phyloP scores from a whole-genome alignment of 1,140 invertebrate species.

The Trichonephila inaurata region DNA sequence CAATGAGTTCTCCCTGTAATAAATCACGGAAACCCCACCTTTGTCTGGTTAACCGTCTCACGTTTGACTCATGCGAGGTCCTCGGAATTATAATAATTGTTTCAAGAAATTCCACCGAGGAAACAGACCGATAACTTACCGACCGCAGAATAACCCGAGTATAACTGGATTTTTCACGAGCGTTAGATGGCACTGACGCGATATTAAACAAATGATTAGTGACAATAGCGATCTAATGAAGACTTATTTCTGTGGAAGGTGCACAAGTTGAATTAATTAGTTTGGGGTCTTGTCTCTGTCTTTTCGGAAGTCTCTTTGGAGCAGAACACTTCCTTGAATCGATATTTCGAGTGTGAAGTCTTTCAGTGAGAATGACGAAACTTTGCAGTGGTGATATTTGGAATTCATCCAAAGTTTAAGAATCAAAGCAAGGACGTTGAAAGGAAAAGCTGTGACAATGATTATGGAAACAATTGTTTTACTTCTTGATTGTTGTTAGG shows the following conservation, averaged over 20 bases:
- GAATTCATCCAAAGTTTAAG: slow-evolving; percentile 7
- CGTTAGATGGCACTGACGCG: neutral
- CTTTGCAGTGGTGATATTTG: neutral
- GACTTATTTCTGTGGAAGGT: neutral
- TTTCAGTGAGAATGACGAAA: neutral
- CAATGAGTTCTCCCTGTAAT: slow-evolving; percentile 44
- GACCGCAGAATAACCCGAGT: neutral
- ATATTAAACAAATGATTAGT: slow-evolving; percentile 55
- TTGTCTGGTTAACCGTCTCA: slow-evolving; percentile 55
- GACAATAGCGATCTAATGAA: neutral
- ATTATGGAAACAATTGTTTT: too few relatives aligned
- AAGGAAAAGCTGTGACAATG: neutral
- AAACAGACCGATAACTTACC: neutral
- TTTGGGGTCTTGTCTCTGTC: neutral
- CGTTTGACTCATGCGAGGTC: neutral
- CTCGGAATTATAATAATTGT: slow-evolving; percentile 49
- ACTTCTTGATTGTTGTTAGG: too few relatives aligned
- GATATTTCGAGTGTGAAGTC: neutral
- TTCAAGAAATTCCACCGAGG: slow-evolving; percentile 44
- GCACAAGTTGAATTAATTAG: slow-evolving; percentile 21
- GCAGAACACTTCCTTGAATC: neutral
- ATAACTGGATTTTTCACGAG: slow-evolving; percentile 23
- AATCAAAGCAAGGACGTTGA: neutral
- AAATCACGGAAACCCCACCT: slow-evolving; percentile 51
- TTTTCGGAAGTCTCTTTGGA: neutral